Evolutionary conservation across 2,113 vertebrate genomes (phyloP), one percentile per base, ranked within the genome.

Genomic region (Lucifuga dentata): DNA sequence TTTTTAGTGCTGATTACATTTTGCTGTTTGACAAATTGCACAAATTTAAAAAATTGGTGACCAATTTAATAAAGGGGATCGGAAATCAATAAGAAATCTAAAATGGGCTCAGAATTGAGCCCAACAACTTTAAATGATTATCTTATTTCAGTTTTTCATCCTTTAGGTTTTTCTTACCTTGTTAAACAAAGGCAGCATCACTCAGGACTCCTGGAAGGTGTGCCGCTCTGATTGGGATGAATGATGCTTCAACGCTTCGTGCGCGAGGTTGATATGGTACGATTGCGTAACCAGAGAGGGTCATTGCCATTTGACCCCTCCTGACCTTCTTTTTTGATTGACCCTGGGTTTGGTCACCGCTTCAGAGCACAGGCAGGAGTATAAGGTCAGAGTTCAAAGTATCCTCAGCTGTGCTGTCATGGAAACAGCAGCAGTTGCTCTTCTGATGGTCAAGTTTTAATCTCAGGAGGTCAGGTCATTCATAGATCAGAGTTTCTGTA

Each of bases 331-430:
- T 76, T n/a, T 81, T 80, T 84, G 72, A 89, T 82, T 87, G 88
- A 88, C 88, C 85, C 73, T 67, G 76, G 65, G 57, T 44, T 82
- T 84, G 84, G 89, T 87, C 80, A 86, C 45, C 36, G 69, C 84
- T 83, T 76, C 83, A 56, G 62, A 86, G 78, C 74, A 59, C 76
- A 78, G 59, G 63, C 79, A 77, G 60, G 59, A 68, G 77, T 73
- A 73, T 51, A 67, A 86, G 90, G 89, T 90, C 88, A 88, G 59
- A 83, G 89, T 84, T 89, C 88, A 89, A 68, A 80, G 86, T 86
- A 73, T 80, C 83, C 71, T 85, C 85, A 88, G 88, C 86, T 91
- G 86, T 81, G 86, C 77, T 88, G 78, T 46, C 86, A 85, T 86
- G 85, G 83, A 80, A 88, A 89, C 81, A 1, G 55, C 74, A 65